Evolutionary conservation across 2,797 vertebrate species (phyloP), one percentile per base, ranked within the genome.

Genomic region (Pelochelys cantorii): DNA sequence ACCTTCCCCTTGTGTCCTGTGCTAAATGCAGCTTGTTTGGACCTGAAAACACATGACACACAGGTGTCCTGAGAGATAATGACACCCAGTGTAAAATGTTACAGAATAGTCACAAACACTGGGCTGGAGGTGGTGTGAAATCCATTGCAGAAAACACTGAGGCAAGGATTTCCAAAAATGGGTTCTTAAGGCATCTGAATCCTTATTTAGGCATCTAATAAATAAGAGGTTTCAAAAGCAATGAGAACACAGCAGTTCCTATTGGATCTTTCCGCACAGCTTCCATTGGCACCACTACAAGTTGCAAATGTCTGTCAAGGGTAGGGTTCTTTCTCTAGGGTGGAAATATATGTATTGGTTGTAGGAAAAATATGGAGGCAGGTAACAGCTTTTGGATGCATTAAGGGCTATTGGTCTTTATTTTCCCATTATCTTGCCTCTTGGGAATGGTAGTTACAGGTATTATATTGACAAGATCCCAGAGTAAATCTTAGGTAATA

Each of bases 401-500:
- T 96, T 95, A 95, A 87, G 93, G 88, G 62, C 92, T 90, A 90
- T 92, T 97, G 95, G 95, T 90, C 91, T 89, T 96, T 93, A 93
- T 95, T 95, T 96, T 92, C 94, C 86, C 91, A 77, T 90, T 23
- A 0, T 95, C 86, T 93, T 93, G 82, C 93, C 75, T 88, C 92
- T 77, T 87, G 88, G 87, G 79, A 91, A 78, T 87, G 84, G 85
- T 79, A 1, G 2, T 95, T 94, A 81, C 53, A 88, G 90, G 80
- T 91, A 90, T 97, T 96, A 52, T 85, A 93, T 93, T 93, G 95
- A 87, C 92, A 96, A 74, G 75, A 90, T 55, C 75, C 87, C 81
- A 0, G 3, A 92, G 93, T 96, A 96, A 97, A 97, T 96, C 94
- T 93, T 84, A 81, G 84, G n/a, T 88, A 92, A 84, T 86, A 42